phyloP scores from a whole-genome alignment of 2,113 vertebrate species.

The Megaptera novaeangliae region DNA sequence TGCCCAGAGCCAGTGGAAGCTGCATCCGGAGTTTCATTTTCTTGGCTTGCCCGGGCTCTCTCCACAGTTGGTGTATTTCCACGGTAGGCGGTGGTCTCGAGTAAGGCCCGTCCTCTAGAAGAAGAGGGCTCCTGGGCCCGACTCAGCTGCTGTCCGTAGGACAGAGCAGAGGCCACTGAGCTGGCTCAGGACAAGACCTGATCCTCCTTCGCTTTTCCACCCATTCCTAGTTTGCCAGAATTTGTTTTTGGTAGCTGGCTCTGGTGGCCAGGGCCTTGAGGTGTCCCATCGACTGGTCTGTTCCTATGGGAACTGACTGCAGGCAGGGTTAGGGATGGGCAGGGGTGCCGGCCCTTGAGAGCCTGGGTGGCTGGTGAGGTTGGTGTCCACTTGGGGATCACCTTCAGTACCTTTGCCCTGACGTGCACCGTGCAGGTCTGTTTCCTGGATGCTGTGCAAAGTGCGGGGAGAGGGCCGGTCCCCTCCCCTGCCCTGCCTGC shows the following conservation, averaged over 20 bases:
- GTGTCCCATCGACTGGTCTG: background rate
- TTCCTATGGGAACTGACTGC: background rate
- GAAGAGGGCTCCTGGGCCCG: background rate
- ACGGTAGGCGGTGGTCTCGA: accelerated
- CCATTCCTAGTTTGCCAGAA: accelerated
- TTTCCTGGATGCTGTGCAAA: background rate
- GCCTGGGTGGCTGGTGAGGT: background rate
- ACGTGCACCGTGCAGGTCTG: accelerated
- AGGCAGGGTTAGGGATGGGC: background rate
- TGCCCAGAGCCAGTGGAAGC: background rate
- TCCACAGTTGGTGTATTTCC: slow-evolving; percentile 44
- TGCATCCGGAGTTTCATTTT: slow-evolving; percentile 30
- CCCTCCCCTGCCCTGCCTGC: accelerated
- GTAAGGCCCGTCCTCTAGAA: background rate
- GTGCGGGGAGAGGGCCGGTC: accelerated
- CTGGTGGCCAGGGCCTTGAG: background rate
- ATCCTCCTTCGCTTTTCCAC: background rate
- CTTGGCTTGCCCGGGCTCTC: slow-evolving; percentile 61
- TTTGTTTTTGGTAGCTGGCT: background rate
- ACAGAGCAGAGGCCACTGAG: background rate
- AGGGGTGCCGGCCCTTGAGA: background rate
- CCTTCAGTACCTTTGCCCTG: background rate
- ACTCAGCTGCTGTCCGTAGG: background rate
- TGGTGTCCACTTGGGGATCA: background rate
- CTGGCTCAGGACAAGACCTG: background rate